Conservation (phyloP, 2,888 invertebrate species). For the Synergus laeviventris region DNA sequence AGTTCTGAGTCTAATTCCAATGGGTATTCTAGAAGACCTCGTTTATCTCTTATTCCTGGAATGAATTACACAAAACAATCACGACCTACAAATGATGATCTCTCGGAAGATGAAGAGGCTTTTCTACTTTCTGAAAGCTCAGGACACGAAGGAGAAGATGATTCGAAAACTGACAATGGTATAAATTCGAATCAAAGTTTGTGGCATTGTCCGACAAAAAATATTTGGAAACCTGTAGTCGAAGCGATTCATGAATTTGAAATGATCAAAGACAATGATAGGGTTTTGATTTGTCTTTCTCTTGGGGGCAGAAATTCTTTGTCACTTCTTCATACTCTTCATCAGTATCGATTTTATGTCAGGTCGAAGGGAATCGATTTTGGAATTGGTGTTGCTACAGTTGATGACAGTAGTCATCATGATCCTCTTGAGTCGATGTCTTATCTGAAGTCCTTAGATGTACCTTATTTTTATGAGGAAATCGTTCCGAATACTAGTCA, state of each 20-base stretch:
- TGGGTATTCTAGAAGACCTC: constrained; percentile 59
- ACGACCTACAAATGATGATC: constrained; percentile 63
- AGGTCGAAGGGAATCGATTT: constrained; percentile 86
- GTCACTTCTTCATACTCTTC: constrained; percentile 88
- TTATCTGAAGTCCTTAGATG: constrained; percentile 79
- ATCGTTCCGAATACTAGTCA: constrained; percentile 82
- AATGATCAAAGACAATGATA: constrained; percentile 90
- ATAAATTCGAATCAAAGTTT: constrained; percentile 64
- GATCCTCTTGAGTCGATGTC: constrained; percentile 80
- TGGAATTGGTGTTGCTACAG: constrained; percentile 84
- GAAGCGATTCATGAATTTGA: constrained; percentile 89
- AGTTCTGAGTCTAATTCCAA: constrained; percentile 71
- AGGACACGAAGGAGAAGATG: constrained; percentile 74
- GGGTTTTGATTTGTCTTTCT: constrained; percentile 89
- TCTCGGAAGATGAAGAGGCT: constrained; percentile 71
- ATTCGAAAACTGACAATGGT: constrained; percentile 17
- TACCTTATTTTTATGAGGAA: constrained; percentile 81
- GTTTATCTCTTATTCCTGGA: constrained; percentile 50
- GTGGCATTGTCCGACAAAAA: constrained; percentile 88
- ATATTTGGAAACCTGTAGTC: constrained; percentile 88
- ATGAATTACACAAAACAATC: constrained; percentile 56
- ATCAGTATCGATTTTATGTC: constrained; percentile 89
- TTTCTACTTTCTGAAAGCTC: constrained; percentile 54
- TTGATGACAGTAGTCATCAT: constrained; percentile 83
- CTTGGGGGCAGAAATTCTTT: constrained; percentile 85